Evolutionary conservation across 2,888 invertebrate genomes (phyloP).

Genomic region (Biston stratarius): DNA sequence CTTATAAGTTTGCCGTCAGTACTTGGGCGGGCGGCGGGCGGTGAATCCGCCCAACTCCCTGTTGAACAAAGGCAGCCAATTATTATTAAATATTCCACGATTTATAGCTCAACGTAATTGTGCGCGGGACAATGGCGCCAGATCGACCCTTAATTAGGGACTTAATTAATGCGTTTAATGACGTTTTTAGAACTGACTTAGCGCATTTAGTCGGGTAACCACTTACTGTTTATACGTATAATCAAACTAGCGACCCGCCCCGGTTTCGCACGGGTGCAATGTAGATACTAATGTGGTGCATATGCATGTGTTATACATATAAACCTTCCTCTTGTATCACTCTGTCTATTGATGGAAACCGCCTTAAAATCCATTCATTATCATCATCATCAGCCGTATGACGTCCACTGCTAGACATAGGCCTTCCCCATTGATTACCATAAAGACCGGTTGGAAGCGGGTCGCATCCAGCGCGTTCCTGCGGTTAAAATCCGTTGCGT

Average conservation of each 20-base stretch:
- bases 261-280: background rate
- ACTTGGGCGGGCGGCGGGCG: constrained; percentile 50
- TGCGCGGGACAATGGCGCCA: constrained; percentile 66
- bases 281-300: too few relatives aligned
- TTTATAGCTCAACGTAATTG: constrained; percentile 64
- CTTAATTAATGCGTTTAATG: constrained; percentile 59
- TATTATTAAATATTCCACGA: constrained; percentile 73
- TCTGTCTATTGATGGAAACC: too few relatives aligned
- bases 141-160: constrained; percentile 72
- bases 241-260: too few relatives aligned
- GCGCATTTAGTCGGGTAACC: constrained; percentile 19
- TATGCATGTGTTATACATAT: too few relatives aligned
- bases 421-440: too few relatives aligned
- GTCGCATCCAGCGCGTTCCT: too few relatives aligned
- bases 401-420: too few relatives aligned
- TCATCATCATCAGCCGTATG: too few relatives aligned
- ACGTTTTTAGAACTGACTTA: constrained; percentile 34
- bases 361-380: too few relatives aligned
- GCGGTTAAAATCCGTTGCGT: too few relatives aligned
- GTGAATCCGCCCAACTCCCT: constrained; percentile 56
- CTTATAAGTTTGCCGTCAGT: constrained; percentile 52
- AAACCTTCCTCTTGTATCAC: too few relatives aligned
- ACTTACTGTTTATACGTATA: background rate
- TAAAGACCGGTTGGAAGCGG: too few relatives aligned
- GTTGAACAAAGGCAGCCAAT: constrained; percentile 84